Percentiles rank a stretch among this genome's conserved stretches.
These are phyloP conservation scores for Delia radicum DNA, from an alignment of 1,140 invertebrate genomes.

Conservation along the genomic window DNA sequence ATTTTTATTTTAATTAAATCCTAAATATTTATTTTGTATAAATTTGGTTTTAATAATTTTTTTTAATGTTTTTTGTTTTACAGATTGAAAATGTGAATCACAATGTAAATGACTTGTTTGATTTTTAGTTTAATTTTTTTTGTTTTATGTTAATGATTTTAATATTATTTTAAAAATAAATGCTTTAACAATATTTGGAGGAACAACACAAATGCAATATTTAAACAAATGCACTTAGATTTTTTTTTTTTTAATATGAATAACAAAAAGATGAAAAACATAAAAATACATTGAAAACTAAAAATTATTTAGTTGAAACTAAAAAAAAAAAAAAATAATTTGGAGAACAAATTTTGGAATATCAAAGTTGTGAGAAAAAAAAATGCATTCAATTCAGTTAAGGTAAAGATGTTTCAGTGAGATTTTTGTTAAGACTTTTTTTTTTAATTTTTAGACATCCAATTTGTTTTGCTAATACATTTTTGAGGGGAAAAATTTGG, in stretches of 20 bases:
- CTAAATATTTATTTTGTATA: background rate
- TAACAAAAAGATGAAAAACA: background rate
- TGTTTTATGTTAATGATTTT: background rate
- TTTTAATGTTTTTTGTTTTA: background rate
- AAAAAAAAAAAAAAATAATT: background rate
- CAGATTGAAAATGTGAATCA: conserved; percentile 19
- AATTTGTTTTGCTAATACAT: conserved; percentile 5
- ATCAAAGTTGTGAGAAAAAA: background rate
- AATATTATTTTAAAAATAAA: background rate
- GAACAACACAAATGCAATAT: background rate
- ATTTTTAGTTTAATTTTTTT: conserved; percentile 3
- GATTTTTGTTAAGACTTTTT: background rate
- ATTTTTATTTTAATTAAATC: background rate
- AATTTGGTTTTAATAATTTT: background rate
- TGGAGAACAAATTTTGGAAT: background rate
- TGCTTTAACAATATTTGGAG: background rate
- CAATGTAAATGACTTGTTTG: conserved; percentile 21
- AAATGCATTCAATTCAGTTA: background rate
- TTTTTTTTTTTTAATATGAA: background rate
- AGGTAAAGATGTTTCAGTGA: background rate
- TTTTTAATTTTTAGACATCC: conserved; percentile 1
- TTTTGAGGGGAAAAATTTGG: background rate
- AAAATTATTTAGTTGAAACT: background rate
- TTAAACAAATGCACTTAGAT: background rate
- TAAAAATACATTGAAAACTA: background rate